A percentile compares a stretch with the other conserved stretches of the same genome.
These are phyloP conservation scores for Macrostomum cliftonense DNA, from an alignment of 2,888 invertebrate genomes.

Conservation along the genomic window DNA sequence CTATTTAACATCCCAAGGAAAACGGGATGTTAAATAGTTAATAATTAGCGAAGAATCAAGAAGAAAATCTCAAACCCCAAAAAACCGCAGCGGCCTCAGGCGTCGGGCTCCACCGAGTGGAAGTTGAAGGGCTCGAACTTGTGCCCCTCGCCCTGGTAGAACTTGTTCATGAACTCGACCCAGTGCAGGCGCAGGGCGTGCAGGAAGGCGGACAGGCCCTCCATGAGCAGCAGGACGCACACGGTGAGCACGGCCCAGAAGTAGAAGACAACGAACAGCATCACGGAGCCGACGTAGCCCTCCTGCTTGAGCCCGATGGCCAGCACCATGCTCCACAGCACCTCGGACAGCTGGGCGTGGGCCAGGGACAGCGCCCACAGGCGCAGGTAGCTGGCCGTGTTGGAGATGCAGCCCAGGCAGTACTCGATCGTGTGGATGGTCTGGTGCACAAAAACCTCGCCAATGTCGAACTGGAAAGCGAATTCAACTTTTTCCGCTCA, in stretches of 20 bases:
- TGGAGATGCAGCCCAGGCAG: constrained; percentile 87
- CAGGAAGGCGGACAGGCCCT: constrained; percentile 91
- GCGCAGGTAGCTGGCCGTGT: constrained; percentile 93
- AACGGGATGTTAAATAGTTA: too few relatives aligned
- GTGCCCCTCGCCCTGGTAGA: constrained; percentile 75
- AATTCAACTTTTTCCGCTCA: too few relatives aligned
- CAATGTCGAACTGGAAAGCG: constrained; percentile 53
- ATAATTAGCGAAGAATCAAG: too few relatives aligned
- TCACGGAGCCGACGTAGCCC: constrained; percentile 39
- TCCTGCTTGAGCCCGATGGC: constrained; percentile 52
- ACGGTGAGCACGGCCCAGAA: constrained; percentile 80
- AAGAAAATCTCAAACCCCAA: too few relatives aligned
- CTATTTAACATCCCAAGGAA: too few relatives aligned
- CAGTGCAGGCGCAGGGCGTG: constrained; percentile 92
- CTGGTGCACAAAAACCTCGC: constrained; percentile 75
- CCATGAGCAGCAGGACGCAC: constrained; percentile 88
- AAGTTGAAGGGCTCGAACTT: constrained; percentile 82
- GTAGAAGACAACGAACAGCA: constrained; percentile 68
- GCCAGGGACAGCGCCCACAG: constrained; percentile 94
- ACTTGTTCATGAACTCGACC: constrained; percentile 98
- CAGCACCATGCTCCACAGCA: constrained; percentile 66
- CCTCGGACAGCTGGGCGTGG: constrained; percentile 79
- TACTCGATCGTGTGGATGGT: constrained; percentile 97
- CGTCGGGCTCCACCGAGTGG: constrained; percentile 37
- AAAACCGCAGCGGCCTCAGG: neutral